Percentiles rank a stretch among this genome's conserved stretches.
phyloP scores from a whole-genome alignment of 92 coral and sea anemone species.

The Hydrozoanthus gracilis region DNA sequence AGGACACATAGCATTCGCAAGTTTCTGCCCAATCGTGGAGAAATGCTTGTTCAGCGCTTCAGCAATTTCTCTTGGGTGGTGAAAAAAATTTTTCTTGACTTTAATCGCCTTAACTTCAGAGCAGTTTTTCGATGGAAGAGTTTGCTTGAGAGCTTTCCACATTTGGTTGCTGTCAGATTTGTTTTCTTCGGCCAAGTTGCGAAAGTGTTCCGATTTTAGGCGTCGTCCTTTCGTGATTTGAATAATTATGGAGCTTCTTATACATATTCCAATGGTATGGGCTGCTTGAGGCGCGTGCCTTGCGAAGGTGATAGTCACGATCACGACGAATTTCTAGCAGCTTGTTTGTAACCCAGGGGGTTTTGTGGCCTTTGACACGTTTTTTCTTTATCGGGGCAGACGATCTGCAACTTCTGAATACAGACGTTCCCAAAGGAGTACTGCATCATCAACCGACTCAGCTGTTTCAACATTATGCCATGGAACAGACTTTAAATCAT shows the following conservation, averaged over 20 bases:
- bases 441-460: slow-evolving; percentile 37
- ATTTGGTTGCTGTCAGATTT: slow-evolving; percentile 46
- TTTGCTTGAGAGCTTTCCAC: slow-evolving; percentile 44
- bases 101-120: slow-evolving; percentile 30
- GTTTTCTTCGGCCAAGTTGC: slow-evolving; percentile 37
- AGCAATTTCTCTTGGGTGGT: slow-evolving; percentile 29
- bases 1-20: slow-evolving; percentile 32
- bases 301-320: slow-evolving; percentile 49
- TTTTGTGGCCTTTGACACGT: slow-evolving; percentile 37
- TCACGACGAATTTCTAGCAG: slow-evolving; percentile 51
- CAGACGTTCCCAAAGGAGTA: slow-evolving; percentile 29
- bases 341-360: slow-evolving; percentile 45
- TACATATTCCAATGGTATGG: slow-evolving; percentile 53
- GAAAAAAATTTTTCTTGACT: slow-evolving; percentile 5
- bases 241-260: slow-evolving; percentile 44
- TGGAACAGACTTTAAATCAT: slow-evolving; percentile 24
- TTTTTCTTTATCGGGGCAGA: slow-evolving; percentile 47
- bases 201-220: slow-evolving; percentile 50
- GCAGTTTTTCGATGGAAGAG: slow-evolving; percentile 34
- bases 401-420: slow-evolving; percentile 37
- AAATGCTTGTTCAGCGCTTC: slow-evolving; percentile 41
- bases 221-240: slow-evolving; percentile 40
- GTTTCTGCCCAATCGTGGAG: slow-evolving; percentile 40
- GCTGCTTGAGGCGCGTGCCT: slow-evolving; percentile 32
- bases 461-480: slow-evolving; percentile 15